phyloP scores from a whole-genome alignment of 2,113 vertebrate species.

The Emydura subglobosa region DNA sequence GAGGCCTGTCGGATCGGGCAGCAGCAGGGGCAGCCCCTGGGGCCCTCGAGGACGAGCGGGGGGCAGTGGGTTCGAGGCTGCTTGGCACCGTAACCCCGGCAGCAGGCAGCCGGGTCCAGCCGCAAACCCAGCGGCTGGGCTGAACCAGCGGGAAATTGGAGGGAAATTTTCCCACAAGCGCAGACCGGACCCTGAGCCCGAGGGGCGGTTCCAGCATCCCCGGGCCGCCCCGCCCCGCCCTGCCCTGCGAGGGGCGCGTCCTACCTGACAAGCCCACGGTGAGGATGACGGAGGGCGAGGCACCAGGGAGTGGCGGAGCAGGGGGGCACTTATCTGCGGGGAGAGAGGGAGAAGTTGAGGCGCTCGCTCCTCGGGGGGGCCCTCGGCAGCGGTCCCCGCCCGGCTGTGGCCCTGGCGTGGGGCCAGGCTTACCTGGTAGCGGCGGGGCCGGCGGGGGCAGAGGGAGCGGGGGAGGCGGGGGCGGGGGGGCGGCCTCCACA shows the following conservation, averaged over 20 bases:
- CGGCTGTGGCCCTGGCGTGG: neutral
- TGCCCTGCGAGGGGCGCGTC: neutral
- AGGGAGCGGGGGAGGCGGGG: conserved; percentile 87
- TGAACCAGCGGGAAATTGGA: neutral
- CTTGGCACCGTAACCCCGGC: too few species aligned
- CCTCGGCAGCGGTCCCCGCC: neutral
- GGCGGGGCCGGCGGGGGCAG: conserved; percentile 81
- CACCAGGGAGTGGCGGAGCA: conserved; percentile 88
- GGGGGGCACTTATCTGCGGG: conserved; percentile 81
- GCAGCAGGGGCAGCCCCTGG: neutral
- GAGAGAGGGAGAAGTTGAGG: conserved; percentile 2
- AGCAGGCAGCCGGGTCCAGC: too few species aligned
- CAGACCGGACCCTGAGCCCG: neutral
- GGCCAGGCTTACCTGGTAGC: conserved; percentile 74
- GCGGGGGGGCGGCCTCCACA: conserved; percentile 80
- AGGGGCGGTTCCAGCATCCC: neutral
- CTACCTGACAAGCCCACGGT: conserved; percentile 92
- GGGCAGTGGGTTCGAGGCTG: neutral
- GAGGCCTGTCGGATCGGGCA: too few species aligned
- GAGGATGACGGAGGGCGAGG: conserved; percentile 91
- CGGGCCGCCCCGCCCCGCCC: neutral
- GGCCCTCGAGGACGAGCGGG: rapidly evolving
- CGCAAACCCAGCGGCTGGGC: neutral
- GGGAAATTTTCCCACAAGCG: neutral
- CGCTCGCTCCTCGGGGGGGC: rapidly evolving